These are phyloP conservation scores for Castor canadensis DNA, from an alignment of 2,113 vertebrate genomes.

Conservation along the genomic window DNA sequence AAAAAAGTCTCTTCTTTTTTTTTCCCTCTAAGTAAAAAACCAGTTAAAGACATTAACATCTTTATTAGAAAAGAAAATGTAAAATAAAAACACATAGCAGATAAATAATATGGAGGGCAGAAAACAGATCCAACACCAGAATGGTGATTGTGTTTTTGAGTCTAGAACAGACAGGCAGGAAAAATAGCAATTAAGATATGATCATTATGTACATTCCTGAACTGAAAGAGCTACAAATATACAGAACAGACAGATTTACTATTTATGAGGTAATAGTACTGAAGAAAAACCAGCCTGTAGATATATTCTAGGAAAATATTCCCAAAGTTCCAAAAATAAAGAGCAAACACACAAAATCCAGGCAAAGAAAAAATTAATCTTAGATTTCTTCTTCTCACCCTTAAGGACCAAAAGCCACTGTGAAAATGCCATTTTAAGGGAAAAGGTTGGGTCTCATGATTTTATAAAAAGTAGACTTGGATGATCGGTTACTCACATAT, in stretches of 20 bases:
- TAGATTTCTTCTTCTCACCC: neutral
- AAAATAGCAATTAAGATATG: neutral
- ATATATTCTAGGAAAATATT: neutral
- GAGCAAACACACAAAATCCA: neutral
- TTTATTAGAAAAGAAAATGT: neutral
- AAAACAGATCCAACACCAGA: neutral
- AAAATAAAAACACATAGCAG: neutral
- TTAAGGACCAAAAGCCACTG: neutral
- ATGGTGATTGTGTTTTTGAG: neutral
- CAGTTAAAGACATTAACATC: neutral
- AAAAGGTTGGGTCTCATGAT: neutral
- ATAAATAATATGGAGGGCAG: neutral
- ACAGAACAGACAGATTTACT: neutral
- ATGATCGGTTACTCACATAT: neutral
- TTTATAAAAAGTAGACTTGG: neutral
- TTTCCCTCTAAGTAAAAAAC: neutral
- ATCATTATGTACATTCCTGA: neutral
- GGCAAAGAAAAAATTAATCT: neutral
- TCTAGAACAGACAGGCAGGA: neutral
- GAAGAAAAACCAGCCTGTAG: neutral
- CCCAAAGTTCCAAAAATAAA: neutral
- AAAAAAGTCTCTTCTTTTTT: neutral
- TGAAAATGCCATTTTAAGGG: neutral
- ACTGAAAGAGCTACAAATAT: neutral
- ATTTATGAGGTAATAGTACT: neutral